Evolutionary conservation across 2,888 invertebrate genomes (phyloP).

Genomic region (Heliconius hortense): DNA sequence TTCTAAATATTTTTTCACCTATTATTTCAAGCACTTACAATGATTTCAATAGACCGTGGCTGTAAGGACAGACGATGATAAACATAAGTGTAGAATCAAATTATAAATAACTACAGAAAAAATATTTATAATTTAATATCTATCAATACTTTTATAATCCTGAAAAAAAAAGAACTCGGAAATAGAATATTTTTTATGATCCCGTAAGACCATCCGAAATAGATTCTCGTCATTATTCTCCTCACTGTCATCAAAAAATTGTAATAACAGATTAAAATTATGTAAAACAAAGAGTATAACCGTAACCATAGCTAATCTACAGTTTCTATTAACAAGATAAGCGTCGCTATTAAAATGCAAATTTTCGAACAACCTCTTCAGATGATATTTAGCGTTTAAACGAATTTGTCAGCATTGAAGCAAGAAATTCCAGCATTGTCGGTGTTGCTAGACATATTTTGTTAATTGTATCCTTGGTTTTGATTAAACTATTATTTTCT

Average conservation of each 20-base stretch:
- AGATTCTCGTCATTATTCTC: background rate
- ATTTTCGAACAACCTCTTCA: background rate
- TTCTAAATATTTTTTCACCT: no score
- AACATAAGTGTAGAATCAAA: background rate
- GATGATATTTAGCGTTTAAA: constrained; percentile 12
- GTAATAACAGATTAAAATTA: background rate
- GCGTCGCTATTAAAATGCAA: constrained; percentile 15
- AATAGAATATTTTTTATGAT: no score
- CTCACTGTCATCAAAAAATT: background rate
- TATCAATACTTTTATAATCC: no score
- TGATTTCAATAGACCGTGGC: no score
- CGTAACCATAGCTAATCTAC: background rate
- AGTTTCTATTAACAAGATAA: constrained; percentile 3
- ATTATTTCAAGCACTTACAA: no score
- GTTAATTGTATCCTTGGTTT: background rate
- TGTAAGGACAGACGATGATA: no score
- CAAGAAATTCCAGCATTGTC: background rate
- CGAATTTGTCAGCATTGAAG: constrained; percentile 14
- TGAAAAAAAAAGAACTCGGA: no score
- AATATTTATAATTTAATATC: no score
- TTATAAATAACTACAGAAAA: background rate
- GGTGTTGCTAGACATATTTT: background rate
- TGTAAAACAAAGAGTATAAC: background rate
- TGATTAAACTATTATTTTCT: constrained; percentile 4
- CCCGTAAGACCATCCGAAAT: background rate